Conservation (phyloP, 2,888 invertebrate genomes). For the Himalopsyche kuldschensis region DNA sequence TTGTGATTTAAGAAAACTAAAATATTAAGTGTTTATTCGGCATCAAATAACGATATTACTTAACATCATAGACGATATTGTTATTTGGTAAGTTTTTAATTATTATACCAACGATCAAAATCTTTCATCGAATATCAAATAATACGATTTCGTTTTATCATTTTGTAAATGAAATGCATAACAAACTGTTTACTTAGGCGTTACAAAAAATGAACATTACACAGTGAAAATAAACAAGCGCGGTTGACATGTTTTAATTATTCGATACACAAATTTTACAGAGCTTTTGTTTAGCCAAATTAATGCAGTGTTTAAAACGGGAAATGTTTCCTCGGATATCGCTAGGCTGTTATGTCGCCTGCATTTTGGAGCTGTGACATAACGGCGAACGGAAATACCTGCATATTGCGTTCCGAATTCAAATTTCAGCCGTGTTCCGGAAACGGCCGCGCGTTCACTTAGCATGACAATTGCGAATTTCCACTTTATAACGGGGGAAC, state of each 20-base stretch:
- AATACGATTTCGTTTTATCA: no score
- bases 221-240: background rate
- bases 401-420: conserved; percentile 27
- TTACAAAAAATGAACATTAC: no score
- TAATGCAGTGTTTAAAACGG: background rate
- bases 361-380: background rate
- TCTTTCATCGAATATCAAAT: no score
- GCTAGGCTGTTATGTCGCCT: background rate
- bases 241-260: background rate
- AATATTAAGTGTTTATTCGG: no score
- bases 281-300: background rate
- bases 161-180: no score
- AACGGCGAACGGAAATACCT: conserved; percentile 14
- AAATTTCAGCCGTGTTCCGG: conserved; percentile 18
- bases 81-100: no score
- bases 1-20: no score
- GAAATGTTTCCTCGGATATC: background rate
- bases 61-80: no score
- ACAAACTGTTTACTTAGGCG: no score
- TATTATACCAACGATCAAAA: no score
- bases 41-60: no score
- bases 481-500: background rate
- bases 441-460: conserved; percentile 12
- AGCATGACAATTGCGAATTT: conserved; percentile 28
- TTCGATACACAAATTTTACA: background rate